Base-by-base conservation (phyloP, 2,113 vertebrate genomes). In the Solea solea region DNA sequence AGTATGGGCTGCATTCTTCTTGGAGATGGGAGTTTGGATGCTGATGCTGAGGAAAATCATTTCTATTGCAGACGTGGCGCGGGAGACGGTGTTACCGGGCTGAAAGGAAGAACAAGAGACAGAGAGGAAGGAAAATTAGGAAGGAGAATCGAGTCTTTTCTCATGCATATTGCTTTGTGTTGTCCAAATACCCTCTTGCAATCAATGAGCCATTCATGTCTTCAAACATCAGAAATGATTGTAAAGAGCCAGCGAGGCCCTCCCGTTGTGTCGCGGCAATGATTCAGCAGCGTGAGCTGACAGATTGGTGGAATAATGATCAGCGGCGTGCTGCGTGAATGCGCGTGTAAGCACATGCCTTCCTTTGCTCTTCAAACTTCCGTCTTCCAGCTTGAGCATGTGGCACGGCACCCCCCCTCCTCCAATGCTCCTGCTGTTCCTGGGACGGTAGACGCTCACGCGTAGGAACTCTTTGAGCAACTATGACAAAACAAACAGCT, bases 241-340 rank as follows among this genome's bases (percentile, higher is more conserved):
- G 78, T 73, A 77, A 55, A 76, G 63, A 4, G 58, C 54, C 28
- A 3, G 49, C 53, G 70, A 5, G 28, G 34, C 60, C 77, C 75
- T 69, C 84, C 86, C 66, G 64, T 67, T 61, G 76, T 2, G 78
- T 34, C 44, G 28, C 59, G 13, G 1, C 21, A 44, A 78, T 78
- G 81, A 87, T 58, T 80, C 85, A 82, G 87, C 77, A 75, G 73
- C 79, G 74, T 75, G 78, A 60, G 72, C 77, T 86, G 83, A 88
- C 86, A 74, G 84, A 82, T 57, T 66, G 81, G 51, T 67, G 78
- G 81, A 81, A 86, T 88, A 85, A 91, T 89, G 83, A 88, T 81
- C 65, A 80, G 71, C 12, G 51, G 53, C 85, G 16, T 83, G 86
- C 84, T 87, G 82, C 57, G 86, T 34, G 64, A 78, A 65, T 13